These are phyloP conservation scores for Cetonia aurata DNA, from an alignment of 2,888 invertebrate genomes.

Conservation along the genomic window DNA sequence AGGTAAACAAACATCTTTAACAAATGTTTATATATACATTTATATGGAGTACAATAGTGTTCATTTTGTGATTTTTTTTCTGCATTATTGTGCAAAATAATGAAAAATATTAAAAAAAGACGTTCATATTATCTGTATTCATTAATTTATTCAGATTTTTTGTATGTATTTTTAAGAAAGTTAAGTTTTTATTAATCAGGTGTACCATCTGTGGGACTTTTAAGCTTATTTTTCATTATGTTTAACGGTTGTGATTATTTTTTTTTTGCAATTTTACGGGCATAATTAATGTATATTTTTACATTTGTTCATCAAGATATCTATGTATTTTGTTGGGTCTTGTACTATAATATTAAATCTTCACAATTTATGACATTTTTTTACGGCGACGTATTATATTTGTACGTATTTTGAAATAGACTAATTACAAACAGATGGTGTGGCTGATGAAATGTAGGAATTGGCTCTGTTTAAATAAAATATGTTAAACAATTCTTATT, in stretches of 20 bases:
- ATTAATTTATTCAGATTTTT: conserved; percentile 34
- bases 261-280: conserved; percentile 14
- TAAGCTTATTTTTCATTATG: conserved; percentile 24
- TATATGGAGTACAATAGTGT: conserved; percentile 46
- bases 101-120: conserved; percentile 7
- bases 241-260: conserved; percentile 39
- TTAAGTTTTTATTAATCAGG: conserved; percentile 36
- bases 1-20: conserved; percentile 42
- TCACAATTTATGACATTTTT: conserved; percentile 35
- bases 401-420: conserved; percentile 42
- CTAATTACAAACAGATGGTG: conserved; percentile 51
- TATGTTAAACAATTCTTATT: conserved; percentile 43
- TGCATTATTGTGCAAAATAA: conserved; percentile 25
- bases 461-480: conserved; percentile 62
- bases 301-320: conserved; percentile 44
- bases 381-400: conserved; percentile 40
- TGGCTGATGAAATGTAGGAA: conserved; percentile 62
- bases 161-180: conserved; percentile 31
- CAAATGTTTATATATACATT: conserved; percentile 54
- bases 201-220: conserved; percentile 44
- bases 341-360: conserved; percentile 24
- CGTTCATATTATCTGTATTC: conserved; percentile 15
- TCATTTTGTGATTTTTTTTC: conserved; percentile 39
- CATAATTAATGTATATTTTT: conserved; percentile 42
- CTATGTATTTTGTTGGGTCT: conserved; percentile 40